phyloP scores from a whole-genome alignment of 2,888 invertebrate species.

The Yponomeuta cagnagella region DNA sequence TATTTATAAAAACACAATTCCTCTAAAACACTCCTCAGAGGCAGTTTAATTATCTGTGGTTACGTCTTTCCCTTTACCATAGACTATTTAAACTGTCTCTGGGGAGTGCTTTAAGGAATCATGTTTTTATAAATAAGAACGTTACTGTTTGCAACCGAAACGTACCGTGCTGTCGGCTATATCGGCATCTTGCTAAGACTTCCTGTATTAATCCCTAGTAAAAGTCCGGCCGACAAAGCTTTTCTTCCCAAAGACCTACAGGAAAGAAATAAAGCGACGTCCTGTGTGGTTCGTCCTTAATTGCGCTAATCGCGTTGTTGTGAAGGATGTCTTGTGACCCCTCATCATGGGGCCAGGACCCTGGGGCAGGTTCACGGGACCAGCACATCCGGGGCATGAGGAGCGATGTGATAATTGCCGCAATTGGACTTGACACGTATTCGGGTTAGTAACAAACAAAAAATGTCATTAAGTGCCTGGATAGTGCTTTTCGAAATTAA shows the following conservation, averaged over 20 bases:
- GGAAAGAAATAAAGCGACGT: not conserved
- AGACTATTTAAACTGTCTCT: too few relatives aligned
- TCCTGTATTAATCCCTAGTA: not conserved
- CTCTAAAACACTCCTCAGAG: too few relatives aligned
- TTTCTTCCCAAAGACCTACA: not conserved
- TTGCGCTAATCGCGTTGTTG: constrained; percentile 2
- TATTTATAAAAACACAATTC: too few relatives aligned
- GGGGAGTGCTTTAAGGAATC: too few relatives aligned
- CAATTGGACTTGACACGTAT: constrained; percentile 2
- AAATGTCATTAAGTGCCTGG: too few relatives aligned
- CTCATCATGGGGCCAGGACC: not conserved
- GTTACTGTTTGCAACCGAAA: too few relatives aligned
- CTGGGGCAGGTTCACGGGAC: constrained; percentile 1
- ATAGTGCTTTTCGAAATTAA: too few relatives aligned
- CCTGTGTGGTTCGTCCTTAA: not conserved
- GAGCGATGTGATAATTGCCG: constrained; percentile 9
- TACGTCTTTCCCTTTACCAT: too few relatives aligned
- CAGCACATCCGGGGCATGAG: constrained; percentile 2
- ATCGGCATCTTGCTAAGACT: not conserved
- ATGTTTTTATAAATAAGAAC: too few relatives aligned
- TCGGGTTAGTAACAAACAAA: not conserved
- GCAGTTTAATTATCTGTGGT: too few relatives aligned
- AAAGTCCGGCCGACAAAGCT: not conserved
- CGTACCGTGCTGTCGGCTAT: not conserved
- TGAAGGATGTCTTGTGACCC: constrained; percentile 11